Percentiles rank a stretch among this genome's conserved stretches.
Conservation (phyloP, 2,888 invertebrate genomes). For the Epirrhoe tristata region DNA sequence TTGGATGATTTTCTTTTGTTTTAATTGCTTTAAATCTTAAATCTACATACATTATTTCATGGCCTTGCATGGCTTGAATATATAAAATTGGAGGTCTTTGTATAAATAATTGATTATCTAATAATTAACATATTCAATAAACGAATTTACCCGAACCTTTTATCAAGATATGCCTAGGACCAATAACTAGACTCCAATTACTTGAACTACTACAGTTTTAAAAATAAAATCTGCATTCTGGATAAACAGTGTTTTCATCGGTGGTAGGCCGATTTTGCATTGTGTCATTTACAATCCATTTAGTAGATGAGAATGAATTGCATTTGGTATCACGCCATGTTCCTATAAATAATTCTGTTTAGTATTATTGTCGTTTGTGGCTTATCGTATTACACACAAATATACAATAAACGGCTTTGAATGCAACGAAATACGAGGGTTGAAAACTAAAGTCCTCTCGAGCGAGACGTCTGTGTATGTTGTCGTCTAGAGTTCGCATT, state of each 20-base stretch:
- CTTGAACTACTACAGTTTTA: neutral
- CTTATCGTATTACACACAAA: slow-evolving; percentile 54
- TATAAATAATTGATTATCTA: neutral
- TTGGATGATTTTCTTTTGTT: slow-evolving; percentile 2
- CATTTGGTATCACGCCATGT: slow-evolving; percentile 54
- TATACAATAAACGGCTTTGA: slow-evolving; percentile 46
- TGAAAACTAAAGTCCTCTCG: slow-evolving; percentile 55
- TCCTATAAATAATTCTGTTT: slow-evolving; percentile 55
- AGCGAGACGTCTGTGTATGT: slow-evolving; percentile 58
- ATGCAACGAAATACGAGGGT: slow-evolving; percentile 44
- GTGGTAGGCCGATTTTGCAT: slow-evolving; percentile 40
- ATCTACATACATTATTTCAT: slow-evolving; percentile 3
- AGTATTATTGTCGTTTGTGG: slow-evolving; percentile 53
- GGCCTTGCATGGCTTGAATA: neutral
- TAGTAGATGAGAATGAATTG: slow-evolving; percentile 61
- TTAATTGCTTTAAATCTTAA: slow-evolving; percentile 11
- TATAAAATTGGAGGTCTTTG: slow-evolving; percentile 2
- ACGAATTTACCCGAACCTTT: neutral
- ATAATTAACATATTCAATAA: neutral
- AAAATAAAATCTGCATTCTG: slow-evolving; percentile 25
- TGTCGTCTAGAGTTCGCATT: slow-evolving; percentile 46
- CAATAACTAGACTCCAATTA: slow-evolving; percentile 4
- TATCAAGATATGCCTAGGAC: neutral
- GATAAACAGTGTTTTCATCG: slow-evolving; percentile 31
- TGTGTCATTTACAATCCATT: slow-evolving; percentile 62